These are phyloP conservation scores for Oplegnathus fasciatus DNA, from an alignment of 2,113 vertebrate genomes.

Conservation along the genomic window DNA sequence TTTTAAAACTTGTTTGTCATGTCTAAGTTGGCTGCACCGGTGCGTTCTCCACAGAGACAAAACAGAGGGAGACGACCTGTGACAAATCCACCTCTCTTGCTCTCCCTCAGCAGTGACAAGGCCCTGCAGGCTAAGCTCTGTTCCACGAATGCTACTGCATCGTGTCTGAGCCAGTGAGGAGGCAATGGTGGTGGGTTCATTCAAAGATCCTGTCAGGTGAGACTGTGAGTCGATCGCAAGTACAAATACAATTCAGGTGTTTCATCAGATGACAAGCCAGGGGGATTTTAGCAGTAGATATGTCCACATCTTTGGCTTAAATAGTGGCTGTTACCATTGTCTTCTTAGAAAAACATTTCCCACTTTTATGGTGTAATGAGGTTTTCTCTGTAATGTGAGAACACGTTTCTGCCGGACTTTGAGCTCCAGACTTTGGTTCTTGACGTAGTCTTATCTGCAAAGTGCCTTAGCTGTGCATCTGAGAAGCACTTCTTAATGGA, in stretches of 20 bases:
- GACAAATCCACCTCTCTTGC: slow-evolving; percentile 49
- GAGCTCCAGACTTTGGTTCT: slow-evolving; percentile 45
- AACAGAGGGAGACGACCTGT: slow-evolving; percentile 23
- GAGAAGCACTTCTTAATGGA: slow-evolving; percentile 27
- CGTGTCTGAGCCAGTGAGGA: slow-evolving; percentile 22
- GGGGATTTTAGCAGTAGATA: neutral
- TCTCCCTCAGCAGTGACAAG: slow-evolving; percentile 35
- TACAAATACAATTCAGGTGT: neutral
- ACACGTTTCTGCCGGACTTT: slow-evolving; percentile 20
- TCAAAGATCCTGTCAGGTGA: slow-evolving; percentile 24
- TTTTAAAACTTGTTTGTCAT: neutral
- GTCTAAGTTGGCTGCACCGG: neutral
- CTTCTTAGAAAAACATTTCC: neutral
- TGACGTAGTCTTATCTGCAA: slow-evolving; percentile 24
- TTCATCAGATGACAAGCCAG: neutral
- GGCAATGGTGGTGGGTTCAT: neutral
- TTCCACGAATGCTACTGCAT: slow-evolving; percentile 40
- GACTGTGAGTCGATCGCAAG: neutral
- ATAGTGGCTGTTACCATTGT: neutral
- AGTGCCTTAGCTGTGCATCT: slow-evolving; percentile 5
- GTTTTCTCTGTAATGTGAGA: slow-evolving; percentile 21
- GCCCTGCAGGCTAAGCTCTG: slow-evolving; percentile 35
- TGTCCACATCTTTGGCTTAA: neutral
- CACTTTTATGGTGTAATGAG: neutral
- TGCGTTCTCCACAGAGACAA: slow-evolving; percentile 20